These are phyloP conservation scores for Forbesichthys papilliferus DNA, from an alignment of 2,113 vertebrate genomes.

Conservation along the genomic window DNA sequence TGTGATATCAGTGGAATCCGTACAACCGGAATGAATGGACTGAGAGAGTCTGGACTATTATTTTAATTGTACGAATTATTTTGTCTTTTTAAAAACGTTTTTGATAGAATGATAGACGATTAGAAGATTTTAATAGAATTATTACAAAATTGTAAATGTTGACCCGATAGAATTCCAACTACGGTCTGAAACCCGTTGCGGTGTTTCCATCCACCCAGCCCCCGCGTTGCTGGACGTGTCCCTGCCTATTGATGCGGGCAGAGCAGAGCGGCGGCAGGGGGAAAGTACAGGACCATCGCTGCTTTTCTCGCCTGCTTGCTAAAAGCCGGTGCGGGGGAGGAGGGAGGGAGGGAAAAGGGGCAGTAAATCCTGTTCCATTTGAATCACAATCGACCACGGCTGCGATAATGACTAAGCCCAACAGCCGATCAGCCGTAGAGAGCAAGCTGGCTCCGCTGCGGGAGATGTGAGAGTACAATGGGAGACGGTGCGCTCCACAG, in stretches of 20 bases:
- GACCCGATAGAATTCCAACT: constrained; percentile 22
- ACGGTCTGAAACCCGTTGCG: constrained; percentile 40
- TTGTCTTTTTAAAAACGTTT: too few relatives aligned
- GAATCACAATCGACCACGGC: constrained; percentile 14
- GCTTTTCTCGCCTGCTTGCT: constrained; percentile 2
- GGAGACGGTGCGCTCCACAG: constrained; percentile 36
- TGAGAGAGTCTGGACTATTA: neutral
- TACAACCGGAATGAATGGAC: neutral
- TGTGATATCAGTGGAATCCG: constrained; percentile 4
- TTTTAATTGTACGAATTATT: too few relatives aligned
- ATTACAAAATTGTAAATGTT: too few relatives aligned
- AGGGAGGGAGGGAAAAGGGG: neutral
- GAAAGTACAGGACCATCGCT: constrained; percentile 20
- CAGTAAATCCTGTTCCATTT: constrained; percentile 4
- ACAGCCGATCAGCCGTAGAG: constrained; percentile 9
- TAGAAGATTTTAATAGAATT: too few relatives aligned
- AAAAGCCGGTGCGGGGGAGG: constrained; percentile 5
- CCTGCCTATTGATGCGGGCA: constrained; percentile 19
- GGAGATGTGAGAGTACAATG: constrained; percentile 62
- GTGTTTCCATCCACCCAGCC: constrained; percentile 34
- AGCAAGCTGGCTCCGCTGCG: constrained; percentile 33
- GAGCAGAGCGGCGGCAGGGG: constrained; percentile 15
- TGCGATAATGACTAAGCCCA: constrained; percentile 13
- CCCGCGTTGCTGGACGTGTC: constrained; percentile 5
- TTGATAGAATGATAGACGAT: too few relatives aligned